Evolutionary conservation across 1,140 invertebrate species (phyloP).

Genomic region (Choristoneura fumiferana): DNA sequence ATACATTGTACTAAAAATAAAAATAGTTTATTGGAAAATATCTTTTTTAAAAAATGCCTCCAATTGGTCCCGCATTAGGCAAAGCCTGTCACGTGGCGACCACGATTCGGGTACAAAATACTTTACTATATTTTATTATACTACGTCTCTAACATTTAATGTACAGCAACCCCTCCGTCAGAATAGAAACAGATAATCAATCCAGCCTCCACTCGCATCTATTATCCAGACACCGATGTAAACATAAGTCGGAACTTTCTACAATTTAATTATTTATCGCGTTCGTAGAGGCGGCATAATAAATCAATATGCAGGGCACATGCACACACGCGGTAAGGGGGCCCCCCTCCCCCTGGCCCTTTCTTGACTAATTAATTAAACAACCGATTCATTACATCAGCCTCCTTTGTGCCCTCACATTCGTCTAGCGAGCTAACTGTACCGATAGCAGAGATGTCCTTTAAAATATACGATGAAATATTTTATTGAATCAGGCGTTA

Average conservation of each 20-base stretch:
- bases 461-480: slow-evolving; percentile 18
- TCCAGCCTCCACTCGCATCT: slow-evolving; percentile 19
- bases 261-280: slow-evolving; percentile 75
- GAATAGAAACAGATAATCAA: slow-evolving; percentile 21
- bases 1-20: too few relatives aligned
- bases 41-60: too few relatives aligned
- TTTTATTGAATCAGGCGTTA: too few relatives aligned
- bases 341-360: slow-evolving; percentile 48
- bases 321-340: slow-evolving; percentile 51
- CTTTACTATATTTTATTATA: too few relatives aligned
- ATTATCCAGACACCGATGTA: slow-evolving; percentile 22
- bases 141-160: too few relatives aligned
- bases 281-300: slow-evolving; percentile 58
- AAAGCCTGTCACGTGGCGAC: too few relatives aligned
- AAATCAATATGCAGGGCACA: slow-evolving; percentile 76
- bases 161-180: too few relatives aligned
- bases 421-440: slow-evolving; percentile 63
- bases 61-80: too few relatives aligned
- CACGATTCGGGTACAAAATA: too few relatives aligned
- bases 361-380: slow-evolving; percentile 80
- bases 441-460: slow-evolving; percentile 40
- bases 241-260: slow-evolving; percentile 59
- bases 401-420: slow-evolving; percentile 74
- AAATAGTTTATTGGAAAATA: too few relatives aligned
- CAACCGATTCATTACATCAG: slow-evolving; percentile 77